phyloP scores from a whole-genome alignment of 2,113 vertebrate species.

The Heterochromis multidens region DNA sequence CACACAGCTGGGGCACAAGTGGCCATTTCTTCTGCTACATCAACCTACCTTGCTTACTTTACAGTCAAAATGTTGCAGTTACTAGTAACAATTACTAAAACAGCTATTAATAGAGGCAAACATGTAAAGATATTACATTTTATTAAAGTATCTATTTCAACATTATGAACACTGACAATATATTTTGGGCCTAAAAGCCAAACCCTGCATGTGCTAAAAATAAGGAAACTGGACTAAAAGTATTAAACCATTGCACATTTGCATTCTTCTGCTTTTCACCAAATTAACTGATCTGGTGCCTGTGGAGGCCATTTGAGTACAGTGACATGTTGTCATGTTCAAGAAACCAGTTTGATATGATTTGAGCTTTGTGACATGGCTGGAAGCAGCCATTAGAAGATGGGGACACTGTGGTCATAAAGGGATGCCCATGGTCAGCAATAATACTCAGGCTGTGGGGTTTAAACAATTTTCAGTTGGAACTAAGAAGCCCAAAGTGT shows the following conservation, averaged over 20 bases:
- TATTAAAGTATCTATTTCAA: too few relatives aligned
- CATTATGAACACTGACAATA: too few relatives aligned
- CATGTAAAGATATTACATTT: too few relatives aligned
- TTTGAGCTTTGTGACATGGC: not conserved
- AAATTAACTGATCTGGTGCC: too few relatives aligned
- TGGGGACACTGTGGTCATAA: not conserved
- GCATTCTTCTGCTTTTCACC: too few relatives aligned
- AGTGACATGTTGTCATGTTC: too few relatives aligned
- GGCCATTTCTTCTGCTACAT: not conserved
- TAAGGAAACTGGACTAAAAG: too few relatives aligned
- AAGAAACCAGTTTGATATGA: not conserved
- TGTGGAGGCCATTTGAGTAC: too few relatives aligned
- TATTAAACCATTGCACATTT: too few relatives aligned
- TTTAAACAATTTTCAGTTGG: not conserved
- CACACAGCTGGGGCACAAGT: not conserved
- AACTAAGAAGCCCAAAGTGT: not conserved
- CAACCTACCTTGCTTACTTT: not conserved
- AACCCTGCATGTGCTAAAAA: too few relatives aligned
- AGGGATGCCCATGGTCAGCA: not conserved
- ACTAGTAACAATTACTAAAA: not conserved
- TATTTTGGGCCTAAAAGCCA: too few relatives aligned
- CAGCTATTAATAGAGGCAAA: too few relatives aligned
- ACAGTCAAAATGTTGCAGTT: not conserved
- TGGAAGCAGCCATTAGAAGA: not conserved
- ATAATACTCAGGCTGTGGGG: not conserved